Evolutionary conservation across 2,888 invertebrate species (phyloP).

Genomic region (Pyrgus malvae): DNA sequence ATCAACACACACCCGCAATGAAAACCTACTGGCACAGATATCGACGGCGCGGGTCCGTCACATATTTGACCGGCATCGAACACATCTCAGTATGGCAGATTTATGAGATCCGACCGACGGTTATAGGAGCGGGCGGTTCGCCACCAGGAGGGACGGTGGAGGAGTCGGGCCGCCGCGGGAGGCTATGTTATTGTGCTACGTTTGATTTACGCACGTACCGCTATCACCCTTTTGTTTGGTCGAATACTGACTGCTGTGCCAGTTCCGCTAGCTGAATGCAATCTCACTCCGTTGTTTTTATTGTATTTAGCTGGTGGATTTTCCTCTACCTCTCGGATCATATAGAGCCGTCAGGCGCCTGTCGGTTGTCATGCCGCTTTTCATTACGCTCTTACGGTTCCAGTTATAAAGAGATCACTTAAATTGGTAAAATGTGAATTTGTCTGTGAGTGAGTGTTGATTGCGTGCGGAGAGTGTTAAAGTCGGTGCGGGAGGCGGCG

Average conservation of each 20-base stretch:
- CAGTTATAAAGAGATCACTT: background rate
- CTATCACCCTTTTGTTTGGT: slow-evolving; percentile 80
- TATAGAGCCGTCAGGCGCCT: background rate
- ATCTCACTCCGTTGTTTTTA: slow-evolving; percentile 45
- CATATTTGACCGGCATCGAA: slow-evolving; percentile 51
- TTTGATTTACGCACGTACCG: slow-evolving; percentile 81
- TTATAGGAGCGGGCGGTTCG: slow-evolving; percentile 59
- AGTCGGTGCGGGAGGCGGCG: no score
- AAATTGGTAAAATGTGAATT: slow-evolving; percentile 2
- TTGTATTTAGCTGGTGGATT: slow-evolving; percentile 8
- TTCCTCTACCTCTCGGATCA: background rate
- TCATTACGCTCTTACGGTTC: background rate
- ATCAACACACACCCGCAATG: slow-evolving; percentile 54
- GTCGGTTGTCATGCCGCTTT: background rate
- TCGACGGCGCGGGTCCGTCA: slow-evolving; percentile 50
- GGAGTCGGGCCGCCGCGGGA: slow-evolving; percentile 59
- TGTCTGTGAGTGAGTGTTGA: slow-evolving; percentile 34
- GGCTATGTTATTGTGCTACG: slow-evolving; percentile 78
- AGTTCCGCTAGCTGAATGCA: slow-evolving; percentile 67
- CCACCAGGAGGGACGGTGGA: slow-evolving; percentile 55
- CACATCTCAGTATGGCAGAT: slow-evolving; percentile 76
- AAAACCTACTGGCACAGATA: slow-evolving; percentile 72
- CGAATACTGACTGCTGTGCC: slow-evolving; percentile 75
- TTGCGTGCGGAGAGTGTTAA: slow-evolving; percentile 35
- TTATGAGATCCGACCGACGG: slow-evolving; percentile 69